A percentile compares a stretch with the other conserved stretches of the same genome.
Evolutionary conservation across 2,888 invertebrate genomes (phyloP).

Genomic region (Merodon equestris): DNA sequence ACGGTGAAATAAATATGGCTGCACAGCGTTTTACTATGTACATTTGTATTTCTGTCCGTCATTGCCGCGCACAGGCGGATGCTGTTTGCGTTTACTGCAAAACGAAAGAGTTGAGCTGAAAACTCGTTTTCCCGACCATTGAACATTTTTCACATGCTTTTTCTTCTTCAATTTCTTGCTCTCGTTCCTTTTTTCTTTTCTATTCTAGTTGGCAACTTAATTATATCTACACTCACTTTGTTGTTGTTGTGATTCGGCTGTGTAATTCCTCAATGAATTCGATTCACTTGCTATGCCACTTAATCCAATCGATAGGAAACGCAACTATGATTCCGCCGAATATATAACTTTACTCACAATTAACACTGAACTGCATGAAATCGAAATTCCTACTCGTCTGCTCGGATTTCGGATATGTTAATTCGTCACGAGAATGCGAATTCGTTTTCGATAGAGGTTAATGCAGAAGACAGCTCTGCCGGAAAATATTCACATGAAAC

Average conservation of each 20-base stretch:
- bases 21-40: constrained; percentile 16
- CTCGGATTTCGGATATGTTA: constrained; percentile 32
- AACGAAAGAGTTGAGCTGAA: constrained; percentile 61
- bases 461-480: neutral
- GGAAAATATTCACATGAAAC: constrained; percentile 59
- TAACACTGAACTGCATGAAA: constrained; percentile 16
- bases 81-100: constrained; percentile 34
- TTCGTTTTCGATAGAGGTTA: neutral
- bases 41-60: constrained; percentile 18
- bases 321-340: too few species aligned
- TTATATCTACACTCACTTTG: constrained; percentile 46
- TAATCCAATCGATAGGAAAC: constrained; percentile 11
- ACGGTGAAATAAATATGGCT: constrained; percentile 54
- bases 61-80: constrained; percentile 52
- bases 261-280: constrained; percentile 49
- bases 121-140: constrained; percentile 49
- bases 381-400: constrained; percentile 1
- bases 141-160: constrained; percentile 19
- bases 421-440: constrained; percentile 7
- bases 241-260: neutral
- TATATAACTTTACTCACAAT: constrained; percentile 8
- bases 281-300: constrained; percentile 36
- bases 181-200: too few species aligned
- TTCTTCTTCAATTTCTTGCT: neutral
- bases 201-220: neutral